Conservation (phyloP, 2,797 vertebrate genomes). For the Orientallactaga sibirica region DNA sequence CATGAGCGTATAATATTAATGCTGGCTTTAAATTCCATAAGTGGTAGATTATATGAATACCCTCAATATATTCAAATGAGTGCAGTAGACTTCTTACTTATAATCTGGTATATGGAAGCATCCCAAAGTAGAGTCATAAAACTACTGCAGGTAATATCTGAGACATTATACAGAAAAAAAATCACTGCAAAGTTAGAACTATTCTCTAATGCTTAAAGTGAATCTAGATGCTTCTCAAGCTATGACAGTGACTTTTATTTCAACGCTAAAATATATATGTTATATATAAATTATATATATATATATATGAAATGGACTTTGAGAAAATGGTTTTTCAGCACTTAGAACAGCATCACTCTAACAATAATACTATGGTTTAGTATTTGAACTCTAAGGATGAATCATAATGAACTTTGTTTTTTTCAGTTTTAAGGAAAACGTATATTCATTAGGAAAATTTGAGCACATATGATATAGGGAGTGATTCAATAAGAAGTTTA, state of each 20-base stretch:
- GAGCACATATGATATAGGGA: background rate
- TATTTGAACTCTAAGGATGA: background rate
- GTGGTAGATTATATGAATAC: background rate
- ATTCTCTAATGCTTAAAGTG: background rate
- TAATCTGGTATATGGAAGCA: background rate
- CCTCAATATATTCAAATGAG: background rate
- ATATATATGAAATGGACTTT: background rate
- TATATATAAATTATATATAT: too few relatives aligned
- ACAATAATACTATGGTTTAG: background rate
- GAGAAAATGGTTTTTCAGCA: background rate
- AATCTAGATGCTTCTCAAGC: background rate
- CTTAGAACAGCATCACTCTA: background rate
- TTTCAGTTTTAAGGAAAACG: background rate
- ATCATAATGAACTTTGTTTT: background rate
- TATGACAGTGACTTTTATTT: background rate
- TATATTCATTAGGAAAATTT: background rate
- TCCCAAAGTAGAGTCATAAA: background rate
- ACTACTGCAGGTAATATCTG: background rate
- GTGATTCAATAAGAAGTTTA: background rate
- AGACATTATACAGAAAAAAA: background rate
- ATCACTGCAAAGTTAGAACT: background rate
- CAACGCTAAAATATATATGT: background rate
- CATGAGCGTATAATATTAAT: background rate
- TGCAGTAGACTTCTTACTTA: background rate
- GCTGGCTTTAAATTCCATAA: conserved; percentile 35